Evolutionary conservation across 2,797 vertebrate species (phyloP).

Genomic region (Brachyrhaphis roseni): DNA sequence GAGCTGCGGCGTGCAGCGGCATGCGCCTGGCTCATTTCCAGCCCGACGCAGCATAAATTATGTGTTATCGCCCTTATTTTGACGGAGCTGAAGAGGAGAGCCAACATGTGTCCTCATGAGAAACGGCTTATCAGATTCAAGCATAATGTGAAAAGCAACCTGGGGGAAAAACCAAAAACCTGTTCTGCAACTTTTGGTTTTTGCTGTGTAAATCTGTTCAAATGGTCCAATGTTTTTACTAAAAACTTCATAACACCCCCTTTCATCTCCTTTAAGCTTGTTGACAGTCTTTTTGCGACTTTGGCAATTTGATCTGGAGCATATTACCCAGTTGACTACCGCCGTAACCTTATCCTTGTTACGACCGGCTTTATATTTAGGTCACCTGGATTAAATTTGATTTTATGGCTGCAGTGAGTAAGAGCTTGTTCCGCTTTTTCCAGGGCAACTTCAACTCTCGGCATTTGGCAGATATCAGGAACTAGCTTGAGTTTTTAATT

Average conservation of each 20-base stretch:
- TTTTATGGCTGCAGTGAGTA: background rate
- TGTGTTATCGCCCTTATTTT: slow-evolving; percentile 12
- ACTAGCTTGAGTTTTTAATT: background rate
- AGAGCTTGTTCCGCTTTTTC: background rate
- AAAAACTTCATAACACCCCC: slow-evolving; percentile 13
- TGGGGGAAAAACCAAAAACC: slow-evolving; percentile 27
- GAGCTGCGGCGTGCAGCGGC: slow-evolving; percentile 8
- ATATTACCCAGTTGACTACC: background rate
- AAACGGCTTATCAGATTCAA: slow-evolving; percentile 17
- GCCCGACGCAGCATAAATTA: slow-evolving; percentile 7
- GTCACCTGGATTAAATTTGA: background rate
- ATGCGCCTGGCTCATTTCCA: slow-evolving; percentile 40
- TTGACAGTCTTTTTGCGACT: background rate
- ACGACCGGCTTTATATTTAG: background rate
- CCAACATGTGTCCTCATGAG: background rate
- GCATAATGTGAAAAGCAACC: slow-evolving; percentile 1
- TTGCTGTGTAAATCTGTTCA: slow-evolving; percentile 20
- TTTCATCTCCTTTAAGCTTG: background rate
- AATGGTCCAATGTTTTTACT: background rate
- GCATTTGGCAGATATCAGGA: background rate
- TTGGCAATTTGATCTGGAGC: background rate
- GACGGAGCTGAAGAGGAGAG: background rate
- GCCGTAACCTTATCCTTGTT: background rate
- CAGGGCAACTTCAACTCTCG: background rate
- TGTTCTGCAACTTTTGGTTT: slow-evolving; percentile 6